Percentiles rank a stretch among this genome's conserved stretches.
Evolutionary conservation across 2,888 invertebrate species (phyloP).

Genomic region (Stramonita haemastoma): DNA sequence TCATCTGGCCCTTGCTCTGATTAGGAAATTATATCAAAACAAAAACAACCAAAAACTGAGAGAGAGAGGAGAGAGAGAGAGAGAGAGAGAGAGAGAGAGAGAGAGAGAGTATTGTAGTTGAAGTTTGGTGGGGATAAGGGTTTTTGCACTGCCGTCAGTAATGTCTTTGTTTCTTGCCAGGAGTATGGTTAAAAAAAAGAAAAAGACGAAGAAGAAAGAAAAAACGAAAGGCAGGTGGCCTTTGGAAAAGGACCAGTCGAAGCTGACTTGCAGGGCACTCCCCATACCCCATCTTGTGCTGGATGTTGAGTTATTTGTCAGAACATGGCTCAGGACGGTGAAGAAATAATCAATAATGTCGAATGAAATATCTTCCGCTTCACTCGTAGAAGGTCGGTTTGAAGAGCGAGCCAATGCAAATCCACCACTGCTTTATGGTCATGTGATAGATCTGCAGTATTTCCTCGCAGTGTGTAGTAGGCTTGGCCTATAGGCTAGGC

Average conservation of each 20-base stretch:
- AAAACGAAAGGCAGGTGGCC: too few species aligned
- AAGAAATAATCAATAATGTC: slow-evolving; percentile 39
- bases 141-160: too few species aligned
- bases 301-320: slow-evolving; percentile 2
- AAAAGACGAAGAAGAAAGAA: slow-evolving; percentile 14
- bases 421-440: slow-evolving; percentile 33
- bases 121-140: too few species aligned
- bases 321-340: not conserved
- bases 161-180: too few species aligned
- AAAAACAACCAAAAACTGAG: not conserved
- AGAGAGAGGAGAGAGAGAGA: slow-evolving; percentile 26
- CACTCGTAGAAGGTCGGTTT: not conserved
- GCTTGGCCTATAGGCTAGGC: too few species aligned
- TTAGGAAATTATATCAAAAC: too few species aligned
- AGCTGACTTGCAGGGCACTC: too few species aligned
- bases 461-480: slow-evolving; percentile 18
- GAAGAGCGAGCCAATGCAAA: slow-evolving; percentile 9
- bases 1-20: too few species aligned
- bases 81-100: slow-evolving; percentile 40
- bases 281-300: slow-evolving; percentile 35
- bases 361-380: slow-evolving; percentile 42
- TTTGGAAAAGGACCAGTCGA: too few species aligned
- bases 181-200: slow-evolving; percentile 41
- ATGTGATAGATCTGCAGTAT: slow-evolving; percentile 37
- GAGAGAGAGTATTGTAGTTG: too few species aligned